Evolutionary conservation across 2,888 invertebrate genomes (phyloP).

Genomic region (Caprella mutica): DNA sequence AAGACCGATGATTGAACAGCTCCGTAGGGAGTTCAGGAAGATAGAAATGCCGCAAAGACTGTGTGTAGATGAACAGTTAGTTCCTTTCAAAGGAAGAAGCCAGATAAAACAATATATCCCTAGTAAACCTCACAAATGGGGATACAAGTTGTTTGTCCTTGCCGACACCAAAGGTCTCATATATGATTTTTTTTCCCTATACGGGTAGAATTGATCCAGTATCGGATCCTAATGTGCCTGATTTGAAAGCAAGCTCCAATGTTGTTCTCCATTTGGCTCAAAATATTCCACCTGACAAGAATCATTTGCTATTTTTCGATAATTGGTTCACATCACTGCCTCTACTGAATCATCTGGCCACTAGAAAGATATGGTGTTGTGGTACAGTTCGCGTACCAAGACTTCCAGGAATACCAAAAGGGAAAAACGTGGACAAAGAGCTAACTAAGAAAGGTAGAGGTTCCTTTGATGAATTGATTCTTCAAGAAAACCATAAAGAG

Average conservation of each 20-base stretch:
- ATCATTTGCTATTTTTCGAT: conserved; percentile 1
- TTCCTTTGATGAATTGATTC: conserved; percentile 3
- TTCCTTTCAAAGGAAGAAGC: conserved; percentile 7
- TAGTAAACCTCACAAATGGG: conserved; percentile 5
- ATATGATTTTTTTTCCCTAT: conserved; percentile 11
- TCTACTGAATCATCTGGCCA: neutral
- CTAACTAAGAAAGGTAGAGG: conserved; percentile 9
- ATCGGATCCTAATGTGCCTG: conserved; percentile 4
- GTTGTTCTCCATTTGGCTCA: conserved; percentile 8
- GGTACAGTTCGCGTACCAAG: neutral
- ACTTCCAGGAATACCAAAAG: neutral
- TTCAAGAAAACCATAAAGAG: neutral
- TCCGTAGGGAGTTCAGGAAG: neutral
- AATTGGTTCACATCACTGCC: neutral
- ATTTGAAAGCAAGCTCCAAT: conserved; percentile 7
- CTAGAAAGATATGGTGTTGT: conserved; percentile 4
- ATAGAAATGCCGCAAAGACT: neutral
- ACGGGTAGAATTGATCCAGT: conserved; percentile 11
- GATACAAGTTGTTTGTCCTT: conserved; percentile 5
- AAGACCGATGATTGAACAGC: neutral
- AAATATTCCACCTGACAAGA: neutral
- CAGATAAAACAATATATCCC: conserved; percentile 8
- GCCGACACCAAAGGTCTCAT: neutral
- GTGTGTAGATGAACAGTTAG: conserved; percentile 9
- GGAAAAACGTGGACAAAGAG: neutral